Conservation (phyloP, 2,888 invertebrate species). For the Tanypteryx hageni region DNA sequence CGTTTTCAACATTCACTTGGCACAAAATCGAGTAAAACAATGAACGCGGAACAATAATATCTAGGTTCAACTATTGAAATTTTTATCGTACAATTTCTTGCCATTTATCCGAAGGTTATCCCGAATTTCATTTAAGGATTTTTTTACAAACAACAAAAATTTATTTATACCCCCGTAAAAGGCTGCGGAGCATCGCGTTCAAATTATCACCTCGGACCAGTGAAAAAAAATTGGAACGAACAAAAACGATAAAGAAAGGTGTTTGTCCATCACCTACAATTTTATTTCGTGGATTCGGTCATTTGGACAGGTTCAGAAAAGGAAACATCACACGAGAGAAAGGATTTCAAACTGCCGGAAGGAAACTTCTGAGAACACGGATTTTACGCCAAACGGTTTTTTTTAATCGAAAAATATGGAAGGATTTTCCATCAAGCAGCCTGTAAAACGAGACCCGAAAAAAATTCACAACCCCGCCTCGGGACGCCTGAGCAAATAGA, state of each 20-base stretch:
- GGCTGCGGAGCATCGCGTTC: no score
- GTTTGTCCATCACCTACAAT: not conserved
- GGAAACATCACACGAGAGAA: not conserved
- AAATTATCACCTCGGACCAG: no score
- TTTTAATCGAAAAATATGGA: not conserved
- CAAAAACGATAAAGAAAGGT: not conserved
- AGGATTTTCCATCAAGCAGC: not conserved
- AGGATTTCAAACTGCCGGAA: not conserved
- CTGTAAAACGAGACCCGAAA: not conserved
- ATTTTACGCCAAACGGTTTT: not conserved
- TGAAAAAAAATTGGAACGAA: no score
- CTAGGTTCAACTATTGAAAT: no score
- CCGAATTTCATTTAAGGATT: no score
- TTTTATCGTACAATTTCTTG: no score
- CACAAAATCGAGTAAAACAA: no score
- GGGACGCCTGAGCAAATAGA: slow-evolving; percentile 8
- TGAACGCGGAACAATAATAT: no score
- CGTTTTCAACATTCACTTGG: no score
- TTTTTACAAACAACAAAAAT: no score
- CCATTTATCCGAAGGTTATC: no score
- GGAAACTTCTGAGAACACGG: not conserved
- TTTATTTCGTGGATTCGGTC: not conserved
- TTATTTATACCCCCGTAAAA: no score
- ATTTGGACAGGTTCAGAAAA: not conserved
- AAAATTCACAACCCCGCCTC: not conserved